Evolutionary conservation across 2,797 vertebrate species (phyloP).

Genomic region (Spondyliosoma cantharus): DNA sequence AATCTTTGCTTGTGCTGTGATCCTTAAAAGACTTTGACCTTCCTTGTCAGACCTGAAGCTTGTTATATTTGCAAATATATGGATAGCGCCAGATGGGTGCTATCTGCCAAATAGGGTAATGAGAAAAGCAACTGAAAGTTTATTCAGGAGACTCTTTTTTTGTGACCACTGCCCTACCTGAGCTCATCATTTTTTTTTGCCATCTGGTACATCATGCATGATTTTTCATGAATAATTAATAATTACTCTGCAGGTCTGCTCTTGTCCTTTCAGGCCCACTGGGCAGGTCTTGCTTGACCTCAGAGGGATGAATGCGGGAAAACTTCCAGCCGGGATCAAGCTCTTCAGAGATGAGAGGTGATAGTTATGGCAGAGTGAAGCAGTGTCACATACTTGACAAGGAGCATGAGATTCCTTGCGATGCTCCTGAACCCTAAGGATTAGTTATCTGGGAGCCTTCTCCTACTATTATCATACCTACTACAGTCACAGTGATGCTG

Average conservation of each 20-base stretch:
- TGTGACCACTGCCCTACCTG: slow-evolving; percentile 33
- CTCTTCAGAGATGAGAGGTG: slow-evolving; percentile 37
- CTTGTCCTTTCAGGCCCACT: slow-evolving; percentile 12
- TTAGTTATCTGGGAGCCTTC: slow-evolving; percentile 40
- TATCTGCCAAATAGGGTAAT: slow-evolving; percentile 45
- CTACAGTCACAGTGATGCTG: slow-evolving; percentile 30
- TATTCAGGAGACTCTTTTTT: slow-evolving; percentile 34
- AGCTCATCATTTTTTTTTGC: slow-evolving; percentile 20
- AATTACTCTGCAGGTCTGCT: slow-evolving; percentile 37
- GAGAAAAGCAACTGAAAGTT: slow-evolving; percentile 57
- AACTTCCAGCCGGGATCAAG: slow-evolving; percentile 18
- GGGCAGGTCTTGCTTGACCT: slow-evolving; percentile 30
- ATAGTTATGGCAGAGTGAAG: slow-evolving; percentile 26
- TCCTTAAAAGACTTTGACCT: slow-evolving; percentile 52
- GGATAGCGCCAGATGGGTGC: slow-evolving; percentile 67
- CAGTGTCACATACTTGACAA: slow-evolving; percentile 58
- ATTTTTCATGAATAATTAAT: slow-evolving; percentile 54
- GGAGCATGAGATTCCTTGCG: slow-evolving; percentile 48
- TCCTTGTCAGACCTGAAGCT: slow-evolving; percentile 56
- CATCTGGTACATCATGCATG: slow-evolving; percentile 63
- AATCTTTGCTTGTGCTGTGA: slow-evolving; percentile 40
- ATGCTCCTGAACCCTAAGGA: slow-evolving; percentile 55
- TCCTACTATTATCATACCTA: slow-evolving; percentile 64
- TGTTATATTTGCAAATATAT: slow-evolving; percentile 71
- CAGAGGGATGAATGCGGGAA: slow-evolving; percentile 29